phyloP scores from a whole-genome alignment of 2,888 invertebrate genomes.

The Drosophila anceps region DNA sequence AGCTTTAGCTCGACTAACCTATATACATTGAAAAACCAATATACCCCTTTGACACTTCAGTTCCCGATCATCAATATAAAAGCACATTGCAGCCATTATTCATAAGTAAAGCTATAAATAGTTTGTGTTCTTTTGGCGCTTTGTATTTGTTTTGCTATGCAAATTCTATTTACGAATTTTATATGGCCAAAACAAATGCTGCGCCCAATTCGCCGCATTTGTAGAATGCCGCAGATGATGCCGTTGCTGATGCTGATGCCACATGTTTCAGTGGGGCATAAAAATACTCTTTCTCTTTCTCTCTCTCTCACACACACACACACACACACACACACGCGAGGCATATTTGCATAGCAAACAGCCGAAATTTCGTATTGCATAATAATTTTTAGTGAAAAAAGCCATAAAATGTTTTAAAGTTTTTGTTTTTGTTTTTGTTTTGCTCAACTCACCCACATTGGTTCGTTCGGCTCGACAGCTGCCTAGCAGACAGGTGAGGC shows the following conservation, averaged over 20 bases:
- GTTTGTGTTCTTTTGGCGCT: conserved; percentile 15
- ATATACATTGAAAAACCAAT: neutral
- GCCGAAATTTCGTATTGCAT: conserved; percentile 45
- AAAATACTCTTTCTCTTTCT: conserved; percentile 43
- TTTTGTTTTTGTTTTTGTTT: neutral
- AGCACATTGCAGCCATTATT: neutral
- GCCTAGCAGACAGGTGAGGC: conserved; percentile 23
- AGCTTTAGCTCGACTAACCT: neutral
- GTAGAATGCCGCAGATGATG: conserved; percentile 19
- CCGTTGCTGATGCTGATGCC: conserved; percentile 14
- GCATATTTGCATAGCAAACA: conserved; percentile 36
- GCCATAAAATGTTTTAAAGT: conserved; percentile 2
- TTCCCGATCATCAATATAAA: neutral
- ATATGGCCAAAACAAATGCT: conserved; percentile 32
- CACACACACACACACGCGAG: conserved; percentile 14
- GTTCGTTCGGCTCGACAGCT: conserved; percentile 59
- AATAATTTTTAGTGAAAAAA: conserved; percentile 32
- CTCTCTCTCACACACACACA: conserved; percentile 15
- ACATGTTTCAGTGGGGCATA: conserved; percentile 38
- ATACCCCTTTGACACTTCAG: too few relatives aligned
- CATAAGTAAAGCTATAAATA: conserved; percentile 30
- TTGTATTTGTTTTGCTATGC: conserved; percentile 71
- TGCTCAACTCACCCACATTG: conserved; percentile 67
- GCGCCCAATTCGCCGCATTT: conserved; percentile 50
- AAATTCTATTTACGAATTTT: conserved; percentile 66